phyloP scores from a whole-genome alignment of 2,797 vertebrate genomes.

The Geotrypetes seraphini region DNA sequence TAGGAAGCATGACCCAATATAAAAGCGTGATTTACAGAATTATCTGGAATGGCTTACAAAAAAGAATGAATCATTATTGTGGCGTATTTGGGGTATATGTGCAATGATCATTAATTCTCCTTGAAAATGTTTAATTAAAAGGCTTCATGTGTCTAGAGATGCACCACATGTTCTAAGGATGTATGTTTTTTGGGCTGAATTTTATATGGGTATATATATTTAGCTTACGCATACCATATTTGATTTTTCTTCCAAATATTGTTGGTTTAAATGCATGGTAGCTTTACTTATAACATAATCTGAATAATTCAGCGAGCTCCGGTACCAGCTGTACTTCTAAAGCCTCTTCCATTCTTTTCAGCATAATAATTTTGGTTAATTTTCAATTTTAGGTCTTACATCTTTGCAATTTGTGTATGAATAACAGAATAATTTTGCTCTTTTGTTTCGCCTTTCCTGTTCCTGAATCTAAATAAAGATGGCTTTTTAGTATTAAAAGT shows the following conservation, averaged over 20 bases:
- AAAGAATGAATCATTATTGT: too few relatives aligned
- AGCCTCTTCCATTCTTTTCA: slow-evolving; percentile 78
- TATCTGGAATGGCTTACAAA: too few relatives aligned
- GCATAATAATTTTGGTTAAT: slow-evolving; percentile 97
- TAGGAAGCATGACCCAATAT: too few relatives aligned
- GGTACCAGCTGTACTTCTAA: slow-evolving; percentile 83
- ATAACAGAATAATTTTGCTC: slow-evolving; percentile 98
- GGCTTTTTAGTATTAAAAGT: slow-evolving; percentile 99
- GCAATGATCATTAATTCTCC: too few relatives aligned
- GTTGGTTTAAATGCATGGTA: slow-evolving; percentile 48
- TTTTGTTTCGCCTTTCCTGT: slow-evolving; percentile 99
- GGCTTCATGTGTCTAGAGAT: too few relatives aligned
- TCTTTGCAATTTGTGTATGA: slow-evolving; percentile 99
- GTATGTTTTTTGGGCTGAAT: too few relatives aligned
- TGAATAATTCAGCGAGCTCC: slow-evolving; percentile 60
- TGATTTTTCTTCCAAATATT: slow-evolving; percentile 1
- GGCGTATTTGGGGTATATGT: too few relatives aligned
- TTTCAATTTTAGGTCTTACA: slow-evolving; percentile 86
- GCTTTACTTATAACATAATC: slow-evolving; percentile 52
- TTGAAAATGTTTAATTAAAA: too few relatives aligned
- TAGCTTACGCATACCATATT: too few relatives aligned
- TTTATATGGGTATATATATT: too few relatives aligned
- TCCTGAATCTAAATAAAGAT: slow-evolving; percentile 99
- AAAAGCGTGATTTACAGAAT: too few relatives aligned
- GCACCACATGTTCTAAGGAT: too few relatives aligned